Base-by-base conservation (phyloP, 2,888 invertebrate species). In the Thereva unica region DNA sequence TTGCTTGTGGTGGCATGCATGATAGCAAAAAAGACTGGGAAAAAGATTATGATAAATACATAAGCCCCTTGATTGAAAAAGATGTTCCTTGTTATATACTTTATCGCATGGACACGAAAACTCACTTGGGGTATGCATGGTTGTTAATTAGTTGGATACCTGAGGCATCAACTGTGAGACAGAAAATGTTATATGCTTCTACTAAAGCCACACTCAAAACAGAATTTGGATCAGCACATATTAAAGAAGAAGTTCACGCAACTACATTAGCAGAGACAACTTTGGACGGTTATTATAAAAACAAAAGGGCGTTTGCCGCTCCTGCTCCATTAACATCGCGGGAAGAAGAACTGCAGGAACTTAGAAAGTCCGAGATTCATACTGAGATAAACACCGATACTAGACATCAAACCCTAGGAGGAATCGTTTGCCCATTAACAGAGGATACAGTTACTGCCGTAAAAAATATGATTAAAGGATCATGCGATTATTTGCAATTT, bases 181-280 rank as follows among this genome's bases (percentile, higher is more conserved):
- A 95, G 76, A 99, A 99, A 82, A 98, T 99, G 98, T 83, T 99
- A 64, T 97, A 97, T 76, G 98, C 98, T 0, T 97, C 96, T 0
- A 98, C 97, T 0, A 95, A 97, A 81, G 95, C 98, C 1, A 99
- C 98, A 0, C 83, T 99, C 38, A 99, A 97, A 79, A 90, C 90
- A 75, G 96, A 97, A 79, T 99, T 99, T 81, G 98, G 98, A 0
- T 90, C 93, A 4, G 90, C 93, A 0, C 92, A 93, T 75, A 95
- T 99, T 68, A 92, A 92, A 75, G 94, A 97, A 78, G 99, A 99
- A 82, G 82, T 96, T 74, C 97, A 97, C 83, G 95, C 93, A 37
- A 95, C 96, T 9, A 82, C 82, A 0, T 78, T 92, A 85, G 89
- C 89, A 70, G 97, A 97, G 78, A 86, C 94, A 1, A 88, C 87